Conservation (phyloP, 2,797 vertebrate genomes). For the Siniperca undulata region DNA sequence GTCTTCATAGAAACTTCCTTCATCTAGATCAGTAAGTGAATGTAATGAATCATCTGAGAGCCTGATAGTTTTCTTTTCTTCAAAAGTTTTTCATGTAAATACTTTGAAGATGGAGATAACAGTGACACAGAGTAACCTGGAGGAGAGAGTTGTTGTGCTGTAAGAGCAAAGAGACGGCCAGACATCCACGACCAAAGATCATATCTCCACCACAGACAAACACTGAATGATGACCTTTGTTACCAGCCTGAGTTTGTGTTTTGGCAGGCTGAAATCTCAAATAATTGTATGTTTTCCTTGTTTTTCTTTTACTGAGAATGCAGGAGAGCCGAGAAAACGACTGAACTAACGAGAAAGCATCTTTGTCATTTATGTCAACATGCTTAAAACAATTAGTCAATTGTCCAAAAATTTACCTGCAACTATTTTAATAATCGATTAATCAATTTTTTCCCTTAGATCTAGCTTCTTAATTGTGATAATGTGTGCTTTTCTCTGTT, state of each 20-base stretch:
- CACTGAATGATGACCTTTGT: slow-evolving; percentile 51
- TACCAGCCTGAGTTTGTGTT: slow-evolving; percentile 9
- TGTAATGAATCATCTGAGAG: slow-evolving; percentile 5
- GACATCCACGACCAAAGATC: slow-evolving; percentile 50
- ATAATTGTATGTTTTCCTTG: neutral
- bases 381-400: neutral
- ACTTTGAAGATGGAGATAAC: neutral
- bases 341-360: slow-evolving; percentile 3
- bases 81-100: neutral
- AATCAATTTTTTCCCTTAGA: neutral
- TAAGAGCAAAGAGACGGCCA: neutral
- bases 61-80: neutral
- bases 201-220: slow-evolving; percentile 31
- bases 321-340: neutral
- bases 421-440: neutral
- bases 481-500: neutral
- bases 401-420: neutral
- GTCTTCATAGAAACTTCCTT: neutral
- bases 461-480: neutral
- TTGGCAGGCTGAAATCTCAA: slow-evolving; percentile 27
- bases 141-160: neutral
- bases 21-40: slow-evolving; percentile 13
- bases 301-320: neutral
- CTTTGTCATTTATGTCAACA: neutral
- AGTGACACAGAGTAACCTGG: slow-evolving; percentile 9